Evolutionary conservation across 2,888 invertebrate species (phyloP).

Genomic region (Drosophila niveifrons): DNA sequence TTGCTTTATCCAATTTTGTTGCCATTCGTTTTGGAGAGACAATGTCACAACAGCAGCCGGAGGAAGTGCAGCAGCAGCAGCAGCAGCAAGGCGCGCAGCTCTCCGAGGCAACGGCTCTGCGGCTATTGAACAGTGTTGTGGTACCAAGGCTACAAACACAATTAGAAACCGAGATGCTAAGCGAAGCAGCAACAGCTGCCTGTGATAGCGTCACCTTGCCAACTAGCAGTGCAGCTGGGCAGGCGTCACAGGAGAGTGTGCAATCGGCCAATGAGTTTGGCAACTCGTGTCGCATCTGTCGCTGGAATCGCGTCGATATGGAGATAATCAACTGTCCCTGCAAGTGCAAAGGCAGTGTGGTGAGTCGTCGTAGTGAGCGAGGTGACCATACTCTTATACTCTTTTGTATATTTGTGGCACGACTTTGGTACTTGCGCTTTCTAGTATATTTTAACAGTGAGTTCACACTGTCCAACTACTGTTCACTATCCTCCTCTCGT

Average conservation of each 20-base stretch:
- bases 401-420: neutral
- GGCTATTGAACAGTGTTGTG: slow-evolving; percentile 69
- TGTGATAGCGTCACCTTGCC: neutral
- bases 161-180: neutral
- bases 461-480: neutral
- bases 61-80: slow-evolving; percentile 9
- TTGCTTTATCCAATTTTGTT: slow-evolving; percentile 4
- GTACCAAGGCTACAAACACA: neutral
- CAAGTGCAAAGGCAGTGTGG: slow-evolving; percentile 84
- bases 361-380: slow-evolving; percentile 39
- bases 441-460: too few species aligned
- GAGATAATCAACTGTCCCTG: slow-evolving; percentile 83
- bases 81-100: slow-evolving; percentile 37
- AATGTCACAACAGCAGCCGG: slow-evolving; percentile 55
- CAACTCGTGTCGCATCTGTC: slow-evolving; percentile 83
- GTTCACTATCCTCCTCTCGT: neutral
- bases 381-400: neutral
- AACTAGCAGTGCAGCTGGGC: slow-evolving; percentile 7
- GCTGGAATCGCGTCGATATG: slow-evolving; percentile 80
- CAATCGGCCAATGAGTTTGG: slow-evolving; percentile 78
- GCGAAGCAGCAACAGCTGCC: neutral
- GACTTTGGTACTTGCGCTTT: too few species aligned
- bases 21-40: slow-evolving; percentile 5
- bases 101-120: slow-evolving; percentile 70
- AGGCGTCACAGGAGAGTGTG: slow-evolving; percentile 59